These are phyloP conservation scores for Melolontha melolontha DNA, from an alignment of 2,888 invertebrate genomes.

Conservation along the genomic window DNA sequence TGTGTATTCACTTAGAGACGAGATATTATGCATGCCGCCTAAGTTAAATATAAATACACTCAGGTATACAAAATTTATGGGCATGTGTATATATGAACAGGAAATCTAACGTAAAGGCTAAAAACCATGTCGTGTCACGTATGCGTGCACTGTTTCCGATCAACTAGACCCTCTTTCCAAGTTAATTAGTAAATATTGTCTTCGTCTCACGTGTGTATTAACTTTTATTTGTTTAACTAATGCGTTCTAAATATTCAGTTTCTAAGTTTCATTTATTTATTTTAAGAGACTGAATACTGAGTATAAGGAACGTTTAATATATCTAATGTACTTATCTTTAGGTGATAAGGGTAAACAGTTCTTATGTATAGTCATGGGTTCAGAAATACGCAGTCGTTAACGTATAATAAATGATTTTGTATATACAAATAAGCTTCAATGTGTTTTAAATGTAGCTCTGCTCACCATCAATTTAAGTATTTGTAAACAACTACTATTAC, in stretches of 20 bases:
- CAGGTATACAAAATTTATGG: slow-evolving; percentile 2
- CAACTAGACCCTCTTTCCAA: slow-evolving; percentile 6
- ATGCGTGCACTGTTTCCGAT: slow-evolving; percentile 15
- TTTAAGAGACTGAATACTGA: not conserved
- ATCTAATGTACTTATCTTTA: not conserved
- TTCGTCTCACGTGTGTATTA: slow-evolving; percentile 6
- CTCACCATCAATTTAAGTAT: too few relatives aligned
- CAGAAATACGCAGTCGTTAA: too few relatives aligned
- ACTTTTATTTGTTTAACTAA: slow-evolving; percentile 23
- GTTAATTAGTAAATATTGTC: slow-evolving; percentile 19
- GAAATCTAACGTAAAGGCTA: slow-evolving; percentile 5
- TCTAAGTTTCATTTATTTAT: slow-evolving; percentile 3
- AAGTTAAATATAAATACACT: too few relatives aligned
- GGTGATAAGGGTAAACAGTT: too few relatives aligned
- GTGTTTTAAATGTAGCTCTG: too few relatives aligned
- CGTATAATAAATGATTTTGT: too few relatives aligned
- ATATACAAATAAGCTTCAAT: too few relatives aligned
- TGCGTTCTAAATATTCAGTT: slow-evolving; percentile 20
- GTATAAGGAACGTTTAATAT: not conserved
- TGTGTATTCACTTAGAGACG: too few relatives aligned
- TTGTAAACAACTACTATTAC: too few relatives aligned
- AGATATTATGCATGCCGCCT: too few relatives aligned
- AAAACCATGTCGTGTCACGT: slow-evolving; percentile 9
- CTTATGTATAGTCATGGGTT: too few relatives aligned
- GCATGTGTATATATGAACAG: slow-evolving; percentile 5